phyloP scores from a whole-genome alignment of 2,888 invertebrate species.

The Lasioglossum lativentre region DNA sequence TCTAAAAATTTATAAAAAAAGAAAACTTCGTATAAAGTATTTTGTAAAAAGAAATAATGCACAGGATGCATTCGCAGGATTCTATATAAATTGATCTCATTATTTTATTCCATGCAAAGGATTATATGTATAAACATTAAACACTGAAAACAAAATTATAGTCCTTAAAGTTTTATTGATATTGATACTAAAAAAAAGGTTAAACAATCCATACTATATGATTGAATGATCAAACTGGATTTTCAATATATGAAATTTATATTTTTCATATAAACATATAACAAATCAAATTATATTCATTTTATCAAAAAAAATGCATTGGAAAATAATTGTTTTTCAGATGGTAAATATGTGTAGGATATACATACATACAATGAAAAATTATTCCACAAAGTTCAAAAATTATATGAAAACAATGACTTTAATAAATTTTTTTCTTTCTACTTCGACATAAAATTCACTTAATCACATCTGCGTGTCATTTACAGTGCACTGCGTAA shows the following conservation, averaged over 20 bases:
- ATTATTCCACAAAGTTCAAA: conserved; percentile 4
- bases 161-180: neutral
- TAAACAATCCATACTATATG: conserved; percentile 18
- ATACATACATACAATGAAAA: conserved; percentile 21
- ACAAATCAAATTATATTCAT: conserved; percentile 45
- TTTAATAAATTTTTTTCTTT: conserved; percentile 20
- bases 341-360: conserved; percentile 48
- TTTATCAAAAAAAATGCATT: conserved; percentile 46
- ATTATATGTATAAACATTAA: conserved; percentile 4
- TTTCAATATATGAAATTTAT: conserved; percentile 36
- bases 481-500: conserved; percentile 39
- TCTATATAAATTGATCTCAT: neutral
- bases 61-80: neutral
- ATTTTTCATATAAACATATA: conserved; percentile 38
- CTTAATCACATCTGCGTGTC: conserved; percentile 32
- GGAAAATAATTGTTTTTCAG: conserved; percentile 38
- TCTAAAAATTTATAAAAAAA: neutral
- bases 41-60: conserved; percentile 23
- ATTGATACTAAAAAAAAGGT: neutral
- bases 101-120: conserved; percentile 4
- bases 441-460: conserved; percentile 17
- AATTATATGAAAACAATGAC: conserved; percentile 15
- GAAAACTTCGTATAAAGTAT: conserved; percentile 5
- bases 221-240: conserved; percentile 55
- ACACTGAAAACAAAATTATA: conserved; percentile 10